Evolutionary conservation across 2,797 vertebrate genomes (phyloP), one percentile per base, ranked within the genome.

Genomic region (Spheniscus humboldti): DNA sequence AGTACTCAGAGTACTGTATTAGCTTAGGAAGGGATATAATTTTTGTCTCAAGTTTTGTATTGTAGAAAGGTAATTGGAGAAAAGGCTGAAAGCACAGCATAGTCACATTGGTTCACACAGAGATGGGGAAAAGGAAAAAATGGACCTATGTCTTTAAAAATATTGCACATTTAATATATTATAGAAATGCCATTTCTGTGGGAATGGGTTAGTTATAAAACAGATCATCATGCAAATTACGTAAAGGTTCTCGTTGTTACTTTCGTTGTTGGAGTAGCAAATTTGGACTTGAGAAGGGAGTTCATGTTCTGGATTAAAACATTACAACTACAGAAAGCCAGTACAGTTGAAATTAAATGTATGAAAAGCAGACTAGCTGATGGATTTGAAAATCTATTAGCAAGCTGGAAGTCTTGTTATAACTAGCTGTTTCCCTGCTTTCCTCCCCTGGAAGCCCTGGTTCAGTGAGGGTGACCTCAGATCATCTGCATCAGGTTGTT

Each of bases 241-340:
- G 0, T 90, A 71, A 74, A 80, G 22, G 17, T 86, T 86, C 73
- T 75, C 2, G 1, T 53, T 60, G 24, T 89, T 92, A 7, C 33
- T 86, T 73, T 60, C 27, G 13, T 48, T 92, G 25, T 55, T 90
- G 53, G 23, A 56, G 22, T 41, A 72, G 62, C 45, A 62, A 75
- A 55, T 80, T 35, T 68, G 67, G 37, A 37, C 11, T 91, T 85
- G 62, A 84, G n/a, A 89, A 68, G 18, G 25, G 13, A 79, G 55
- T 66, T 73, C 19, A 18, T 37, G 8, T 76, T 96, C 37, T 90
- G n/a, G 8, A 85, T 85, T 73, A 86, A 92, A 94, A 87, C 6
- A 2, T 60, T 41, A 22, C 64, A 57, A 50, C 52, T 93, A 8
- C 14, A 68, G 33, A 78, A 90, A 53, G 57, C 16, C 35, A 23